These are phyloP conservation scores for Drosophila dives DNA, from an alignment of 2,888 invertebrate genomes.

Conservation along the genomic window DNA sequence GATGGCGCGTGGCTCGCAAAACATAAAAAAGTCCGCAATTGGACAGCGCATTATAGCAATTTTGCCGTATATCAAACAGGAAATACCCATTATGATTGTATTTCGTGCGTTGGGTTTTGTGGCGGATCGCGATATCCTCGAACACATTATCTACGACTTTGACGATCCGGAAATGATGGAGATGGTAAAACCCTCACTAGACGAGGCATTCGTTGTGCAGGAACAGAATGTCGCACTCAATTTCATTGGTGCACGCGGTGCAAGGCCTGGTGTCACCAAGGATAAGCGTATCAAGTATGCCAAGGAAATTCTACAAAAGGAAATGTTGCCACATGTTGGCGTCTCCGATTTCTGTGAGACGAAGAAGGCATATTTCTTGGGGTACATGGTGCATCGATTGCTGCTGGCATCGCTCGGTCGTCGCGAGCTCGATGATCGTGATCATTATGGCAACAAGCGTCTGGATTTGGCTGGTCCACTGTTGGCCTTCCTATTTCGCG, in stretches of 20 bases:
- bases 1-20: slow-evolving; percentile 99
- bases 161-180: slow-evolving; percentile 99
- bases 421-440: slow-evolving; percentile 99
- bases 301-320: slow-evolving; percentile 99
- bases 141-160: slow-evolving; percentile 99
- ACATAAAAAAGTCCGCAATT: slow-evolving; percentile 99
- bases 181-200: slow-evolving; percentile 99
- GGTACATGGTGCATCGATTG: slow-evolving; percentile 99
- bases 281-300: slow-evolving; percentile 99
- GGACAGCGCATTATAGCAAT: slow-evolving; percentile 99
- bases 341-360: slow-evolving; percentile 99
- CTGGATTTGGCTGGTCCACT: slow-evolving; percentile 98
- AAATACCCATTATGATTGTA: slow-evolving; percentile 99
- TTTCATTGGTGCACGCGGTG: slow-evolving; percentile 99
- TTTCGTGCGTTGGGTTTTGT: slow-evolving; percentile 99
- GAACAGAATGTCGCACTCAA: slow-evolving; percentile 99
- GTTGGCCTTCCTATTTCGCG: slow-evolving; percentile 98
- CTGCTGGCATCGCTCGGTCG: slow-evolving; percentile 96
- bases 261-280: slow-evolving; percentile 98
- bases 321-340: slow-evolving; percentile 99
- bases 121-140: slow-evolving; percentile 99
- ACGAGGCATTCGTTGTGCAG: slow-evolving; percentile 99
- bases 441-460: slow-evolving; percentile 99
- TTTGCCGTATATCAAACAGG: slow-evolving; percentile 99
- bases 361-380: slow-evolving; percentile 99